Conservation (phyloP, 2,797 vertebrate genomes). For the Fistularia tabacaria region DNA sequence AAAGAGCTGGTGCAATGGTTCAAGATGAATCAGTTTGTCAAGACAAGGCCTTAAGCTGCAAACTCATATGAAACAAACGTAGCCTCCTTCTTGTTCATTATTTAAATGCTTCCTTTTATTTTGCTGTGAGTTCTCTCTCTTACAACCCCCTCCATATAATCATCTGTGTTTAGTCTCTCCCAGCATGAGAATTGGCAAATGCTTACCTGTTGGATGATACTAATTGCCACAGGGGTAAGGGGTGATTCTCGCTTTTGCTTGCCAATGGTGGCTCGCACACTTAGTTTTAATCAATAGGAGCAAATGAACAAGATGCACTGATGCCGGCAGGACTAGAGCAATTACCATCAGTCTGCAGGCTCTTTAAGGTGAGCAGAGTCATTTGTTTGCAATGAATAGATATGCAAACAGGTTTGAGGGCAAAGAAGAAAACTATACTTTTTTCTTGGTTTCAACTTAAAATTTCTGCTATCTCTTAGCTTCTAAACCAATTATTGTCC, state of each 20-base stretch:
- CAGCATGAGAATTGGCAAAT: conserved; percentile 64
- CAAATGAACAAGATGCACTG: conserved; percentile 68
- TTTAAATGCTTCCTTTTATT: conserved; percentile 32
- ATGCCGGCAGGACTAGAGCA: conserved; percentile 61
- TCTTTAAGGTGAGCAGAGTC: conserved; percentile 49
- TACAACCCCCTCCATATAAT: conserved; percentile 46
- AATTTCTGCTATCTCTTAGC: not conserved
- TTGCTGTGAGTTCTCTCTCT: conserved; percentile 28
- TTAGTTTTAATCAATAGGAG: conserved; percentile 70
- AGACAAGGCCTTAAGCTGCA: conserved; percentile 10
- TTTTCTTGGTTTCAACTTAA: not conserved
- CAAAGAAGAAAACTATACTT: not conserved
- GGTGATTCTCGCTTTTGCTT: conserved; percentile 46
- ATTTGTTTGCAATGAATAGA: conserved; percentile 61
- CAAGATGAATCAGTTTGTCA: not conserved
- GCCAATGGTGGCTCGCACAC: conserved; percentile 51
- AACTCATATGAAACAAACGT: not conserved
- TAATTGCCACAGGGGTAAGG: conserved; percentile 62
- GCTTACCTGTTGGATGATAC: conserved; percentile 59
- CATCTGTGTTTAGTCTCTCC: conserved; percentile 66
- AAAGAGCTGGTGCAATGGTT: not conserved
- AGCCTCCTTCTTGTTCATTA: conserved; percentile 36
- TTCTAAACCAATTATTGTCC: too few species aligned
- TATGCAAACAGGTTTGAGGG: conserved; percentile 34
- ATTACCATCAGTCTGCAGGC: conserved; percentile 67